Base-by-base conservation (phyloP, 2,797 vertebrate genomes). In the Pteropus rufus region DNA sequence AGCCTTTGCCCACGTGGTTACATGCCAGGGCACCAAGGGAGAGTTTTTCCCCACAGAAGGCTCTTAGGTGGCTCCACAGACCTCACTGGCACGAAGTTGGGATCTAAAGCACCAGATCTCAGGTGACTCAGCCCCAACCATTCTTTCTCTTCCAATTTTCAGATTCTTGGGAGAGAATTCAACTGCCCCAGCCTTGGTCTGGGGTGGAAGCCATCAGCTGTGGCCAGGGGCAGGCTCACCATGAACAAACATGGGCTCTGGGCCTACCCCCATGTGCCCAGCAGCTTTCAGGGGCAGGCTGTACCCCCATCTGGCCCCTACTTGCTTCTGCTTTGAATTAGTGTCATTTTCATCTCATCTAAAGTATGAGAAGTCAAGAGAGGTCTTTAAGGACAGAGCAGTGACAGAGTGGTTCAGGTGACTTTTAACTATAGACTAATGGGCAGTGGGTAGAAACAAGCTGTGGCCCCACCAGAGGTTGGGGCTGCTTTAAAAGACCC, bases 1-100 rank as follows among this genome's bases (percentile, higher is more conserved):
- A 36, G 54, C 44, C 54, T 44, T 11, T 34, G 60, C 56, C 31
- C 11, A 26, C 8, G 29, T 4, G n/a, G 62, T 18, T 29, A 7
- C 8, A 1, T 5, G 29, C 23, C 46, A 46, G 15, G 18, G 46
- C 0, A 6, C 58, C 16, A 0, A 11, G n/a, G n/a, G 23, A 49
- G 65, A 58, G 29, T 31, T 31, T 19, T 49, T 15, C 29, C 29
- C 56, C 54, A 29, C 8, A 16, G 58, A 34, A 67, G 69, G 56
- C 44, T 26, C 39, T 54, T 31, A 36, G 67, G 76, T 26, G 12
- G 39, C 54, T 34, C 58, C 64, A 34, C 67, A 34, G 73, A 49
- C 75, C 26, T 77, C 46, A 11, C 29, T 0, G 39, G 60, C 54
- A 29, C 44, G 15, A 58, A 39, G 60, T 72, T 79, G 11, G 10